Evolutionary conservation across 2,888 invertebrate genomes (phyloP), one percentile per base, ranked within the genome.

Genomic region (Eudasyphora cyanicolor): DNA sequence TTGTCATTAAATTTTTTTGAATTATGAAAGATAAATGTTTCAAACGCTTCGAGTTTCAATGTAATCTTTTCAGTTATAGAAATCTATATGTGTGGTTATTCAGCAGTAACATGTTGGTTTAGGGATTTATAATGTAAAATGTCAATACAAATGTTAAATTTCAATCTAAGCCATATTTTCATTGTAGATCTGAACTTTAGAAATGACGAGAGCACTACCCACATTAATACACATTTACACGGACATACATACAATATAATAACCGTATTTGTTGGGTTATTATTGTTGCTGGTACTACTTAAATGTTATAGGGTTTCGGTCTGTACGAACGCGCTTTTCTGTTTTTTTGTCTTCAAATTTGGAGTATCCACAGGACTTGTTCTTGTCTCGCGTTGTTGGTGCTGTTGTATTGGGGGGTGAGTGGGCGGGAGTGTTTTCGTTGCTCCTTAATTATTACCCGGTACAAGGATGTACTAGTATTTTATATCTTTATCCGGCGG

Each of bases 381-480:
- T 62, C 1, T n/a, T 49, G 38, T 57, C n/a, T 57, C 14, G 45
- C n/a, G 45, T 45, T n/a, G 45, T 2, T 45, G 45, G 45, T 12
- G 45, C n/a, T 45, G 7, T 45, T 45, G 32, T 8, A 6, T n/a
- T n/a, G n/a, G n/a, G 32, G 4, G 32, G 5, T 32, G 32, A 6
- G 32, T 32, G 4, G 32, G 8, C 32, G 32, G n/a, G 21, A 54
- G 54, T n/a, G 14, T 45, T 57, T 42, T 42, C 17, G 42, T 2
- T 71, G 32, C 60, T 64, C 62, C 78, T 38, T 78, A 78, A 71
- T 78, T 71, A 78, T 78, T 62, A 17, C 49, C 35, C 51, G 51
- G 70, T 49, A 32, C 49, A 71, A 71, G 70, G 62, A 57, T 57
- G 42, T 69, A 57, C 42, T 67, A 62, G n/a, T 49, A 49, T 71